phyloP scores from a whole-genome alignment of 2,797 vertebrate genomes.

The Picus viridis region DNA sequence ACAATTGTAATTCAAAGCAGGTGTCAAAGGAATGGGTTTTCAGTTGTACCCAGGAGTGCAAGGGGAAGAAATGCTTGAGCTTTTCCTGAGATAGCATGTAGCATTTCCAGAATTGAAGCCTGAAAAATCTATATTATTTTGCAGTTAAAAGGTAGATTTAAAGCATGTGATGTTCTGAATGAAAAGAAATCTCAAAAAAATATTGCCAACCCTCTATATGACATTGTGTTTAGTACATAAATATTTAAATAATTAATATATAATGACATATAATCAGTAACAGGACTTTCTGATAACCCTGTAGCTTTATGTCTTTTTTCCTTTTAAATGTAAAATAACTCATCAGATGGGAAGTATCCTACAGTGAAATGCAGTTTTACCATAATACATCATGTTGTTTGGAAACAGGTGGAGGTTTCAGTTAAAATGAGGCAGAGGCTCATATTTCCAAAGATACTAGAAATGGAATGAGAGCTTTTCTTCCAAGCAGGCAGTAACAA shows the following conservation, averaged over 20 bases:
- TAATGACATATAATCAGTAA: not conserved
- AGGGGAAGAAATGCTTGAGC: not conserved
- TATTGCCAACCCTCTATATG: not conserved
- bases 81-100: not conserved
- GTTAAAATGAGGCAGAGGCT: constrained; percentile 40
- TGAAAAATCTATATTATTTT: not conserved
- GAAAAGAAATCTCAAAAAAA: not conserved
- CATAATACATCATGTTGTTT: not conserved
- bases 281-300: not conserved
- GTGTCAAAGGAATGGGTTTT: not conserved
- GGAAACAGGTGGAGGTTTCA: constrained; percentile 62
- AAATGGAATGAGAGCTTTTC: not conserved
- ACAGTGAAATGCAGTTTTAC: constrained; percentile 36
- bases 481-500: not conserved
- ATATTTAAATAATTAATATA: not conserved
- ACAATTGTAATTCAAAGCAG: not conserved
- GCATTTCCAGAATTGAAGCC: not conserved
- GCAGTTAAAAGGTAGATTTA: not conserved
- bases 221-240: not conserved
- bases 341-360: constrained; percentile 38
- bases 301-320: not conserved
- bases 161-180: not conserved
- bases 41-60: fast-evolving
- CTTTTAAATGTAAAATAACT: constrained; percentile 10
- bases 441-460: constrained; percentile 34